A percentile compares a stretch with the other conserved stretches of the same genome.
These are phyloP conservation scores for Cercopithecus mona DNA, from an alignment of 2,113 vertebrate species.

Conservation along the genomic window DNA sequence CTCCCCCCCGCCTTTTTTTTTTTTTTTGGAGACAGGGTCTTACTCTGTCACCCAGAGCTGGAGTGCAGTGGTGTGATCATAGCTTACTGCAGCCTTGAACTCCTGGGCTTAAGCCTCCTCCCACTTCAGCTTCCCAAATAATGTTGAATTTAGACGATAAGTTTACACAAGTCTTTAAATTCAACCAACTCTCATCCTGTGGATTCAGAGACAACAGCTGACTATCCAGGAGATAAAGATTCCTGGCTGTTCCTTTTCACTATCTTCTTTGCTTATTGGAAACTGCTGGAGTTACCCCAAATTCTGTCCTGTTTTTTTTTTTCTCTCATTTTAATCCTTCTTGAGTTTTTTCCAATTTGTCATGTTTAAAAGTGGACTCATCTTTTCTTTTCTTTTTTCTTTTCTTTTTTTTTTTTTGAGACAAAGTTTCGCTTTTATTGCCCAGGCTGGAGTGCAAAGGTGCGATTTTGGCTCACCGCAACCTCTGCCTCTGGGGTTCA, in stretches of 20 bases:
- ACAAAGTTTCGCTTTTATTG: too few species aligned
- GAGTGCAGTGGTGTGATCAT: too few species aligned
- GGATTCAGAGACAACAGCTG: background rate
- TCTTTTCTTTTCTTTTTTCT: background rate
- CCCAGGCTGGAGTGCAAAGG: too few species aligned
- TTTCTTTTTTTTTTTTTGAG: too few species aligned
- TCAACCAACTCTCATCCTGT: background rate
- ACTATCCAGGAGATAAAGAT: background rate
- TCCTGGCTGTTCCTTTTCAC: background rate
- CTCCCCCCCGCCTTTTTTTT: too few species aligned
- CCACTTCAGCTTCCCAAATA: background rate
- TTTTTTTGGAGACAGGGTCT: too few species aligned
- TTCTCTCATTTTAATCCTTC: background rate
- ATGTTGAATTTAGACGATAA: background rate
- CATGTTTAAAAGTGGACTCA: background rate
- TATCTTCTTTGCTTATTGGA: background rate
- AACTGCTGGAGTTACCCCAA: background rate
- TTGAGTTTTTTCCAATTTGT: background rate
- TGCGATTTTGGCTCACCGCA: too few species aligned
- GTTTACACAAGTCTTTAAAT: background rate
- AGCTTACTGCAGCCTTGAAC: too few species aligned
- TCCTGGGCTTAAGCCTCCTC: too few species aligned
- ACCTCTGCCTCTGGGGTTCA: too few species aligned
- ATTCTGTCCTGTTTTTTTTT: conserved; percentile 13
- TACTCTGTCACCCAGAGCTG: too few species aligned